Percentiles rank a stretch among this genome's conserved stretches.
These are phyloP conservation scores for Macquaria australasica DNA, from an alignment of 2,113 vertebrate genomes.

Conservation along the genomic window DNA sequence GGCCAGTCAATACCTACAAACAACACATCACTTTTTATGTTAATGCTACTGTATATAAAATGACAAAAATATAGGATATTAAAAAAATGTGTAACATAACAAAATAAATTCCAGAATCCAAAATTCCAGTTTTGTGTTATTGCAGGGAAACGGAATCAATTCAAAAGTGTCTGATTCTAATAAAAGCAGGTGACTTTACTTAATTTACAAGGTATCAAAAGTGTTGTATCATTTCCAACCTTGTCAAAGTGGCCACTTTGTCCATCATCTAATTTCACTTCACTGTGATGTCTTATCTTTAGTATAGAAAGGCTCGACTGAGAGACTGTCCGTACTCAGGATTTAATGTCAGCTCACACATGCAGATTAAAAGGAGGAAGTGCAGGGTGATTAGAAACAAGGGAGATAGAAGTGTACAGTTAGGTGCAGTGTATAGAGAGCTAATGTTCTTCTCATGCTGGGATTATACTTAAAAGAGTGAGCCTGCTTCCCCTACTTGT, in stretches of 20 bases:
- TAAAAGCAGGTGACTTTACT: neutral
- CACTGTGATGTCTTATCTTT: neutral
- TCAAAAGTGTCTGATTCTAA: neutral
- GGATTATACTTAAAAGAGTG: constrained; percentile 50
- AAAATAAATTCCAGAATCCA: too few species aligned
- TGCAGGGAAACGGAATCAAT: neutral
- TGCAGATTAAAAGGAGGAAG: neutral
- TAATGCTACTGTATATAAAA: neutral
- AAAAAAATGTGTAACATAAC: too few species aligned
- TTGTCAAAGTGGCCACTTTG: neutral
- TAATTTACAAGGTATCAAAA: neutral
- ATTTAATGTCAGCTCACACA: constrained; percentile 11
- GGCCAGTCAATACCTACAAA: neutral
- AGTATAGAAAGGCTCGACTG: neutral
- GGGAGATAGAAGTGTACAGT: neutral
- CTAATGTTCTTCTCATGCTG: constrained; percentile 29
- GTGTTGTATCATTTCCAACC: neutral
- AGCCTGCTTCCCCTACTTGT: constrained; percentile 27
- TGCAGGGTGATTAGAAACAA: constrained; percentile 14
- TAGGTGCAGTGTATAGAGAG: constrained; percentile 21
- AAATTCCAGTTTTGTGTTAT: neutral
- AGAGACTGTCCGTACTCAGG: neutral
- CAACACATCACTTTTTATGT: neutral
- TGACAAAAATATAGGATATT: neutral
- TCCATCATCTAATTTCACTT: neutral